Percentiles rank a stretch among this genome's conserved stretches.
phyloP scores from a whole-genome alignment of 2,797 vertebrate species.

The Bryconaethiops microstoma region DNA sequence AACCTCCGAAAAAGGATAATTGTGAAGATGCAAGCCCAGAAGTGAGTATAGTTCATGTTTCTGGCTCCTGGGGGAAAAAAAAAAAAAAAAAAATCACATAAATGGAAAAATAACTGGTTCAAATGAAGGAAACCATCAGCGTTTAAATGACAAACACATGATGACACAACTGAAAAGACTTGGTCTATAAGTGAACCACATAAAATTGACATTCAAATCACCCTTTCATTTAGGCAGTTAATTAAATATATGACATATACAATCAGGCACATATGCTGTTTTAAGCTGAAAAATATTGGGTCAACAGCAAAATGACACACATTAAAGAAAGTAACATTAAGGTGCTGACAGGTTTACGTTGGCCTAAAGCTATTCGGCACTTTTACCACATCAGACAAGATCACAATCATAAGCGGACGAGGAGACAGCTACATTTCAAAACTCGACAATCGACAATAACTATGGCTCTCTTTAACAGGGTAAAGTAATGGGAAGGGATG shows the following conservation, averaged over 20 bases:
- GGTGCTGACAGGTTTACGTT: not conserved
- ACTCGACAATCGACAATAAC: not conserved
- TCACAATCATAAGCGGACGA: not conserved
- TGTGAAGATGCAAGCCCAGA: not conserved
- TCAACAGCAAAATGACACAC: slow-evolving; percentile 38
- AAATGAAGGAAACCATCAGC: slow-evolving; percentile 12
- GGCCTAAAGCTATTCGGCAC: slow-evolving; percentile 33
- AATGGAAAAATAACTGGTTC: too few relatives aligned
- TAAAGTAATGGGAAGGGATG: too few relatives aligned
- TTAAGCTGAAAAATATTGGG: slow-evolving; percentile 14
- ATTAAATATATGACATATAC: slow-evolving; percentile 70
- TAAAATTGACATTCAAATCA: slow-evolving; percentile 51
- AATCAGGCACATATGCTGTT: slow-evolving; percentile 74
- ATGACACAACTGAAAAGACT: slow-evolving; percentile 30
- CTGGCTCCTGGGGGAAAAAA: not conserved
- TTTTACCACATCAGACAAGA: slow-evolving; percentile 6
- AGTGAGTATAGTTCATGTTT: not conserved
- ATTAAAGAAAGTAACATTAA: slow-evolving; percentile 20
- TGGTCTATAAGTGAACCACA: slow-evolving; percentile 18
- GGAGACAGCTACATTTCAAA: not conserved
- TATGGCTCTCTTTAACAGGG: not conserved
- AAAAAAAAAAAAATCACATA: not conserved
- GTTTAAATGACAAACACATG: slow-evolving; percentile 6
- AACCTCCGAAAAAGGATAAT: not conserved
- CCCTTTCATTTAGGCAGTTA: slow-evolving; percentile 62